Conservation (phyloP, 1,140 invertebrate genomes). For the Chrysomallon squamiferum region DNA sequence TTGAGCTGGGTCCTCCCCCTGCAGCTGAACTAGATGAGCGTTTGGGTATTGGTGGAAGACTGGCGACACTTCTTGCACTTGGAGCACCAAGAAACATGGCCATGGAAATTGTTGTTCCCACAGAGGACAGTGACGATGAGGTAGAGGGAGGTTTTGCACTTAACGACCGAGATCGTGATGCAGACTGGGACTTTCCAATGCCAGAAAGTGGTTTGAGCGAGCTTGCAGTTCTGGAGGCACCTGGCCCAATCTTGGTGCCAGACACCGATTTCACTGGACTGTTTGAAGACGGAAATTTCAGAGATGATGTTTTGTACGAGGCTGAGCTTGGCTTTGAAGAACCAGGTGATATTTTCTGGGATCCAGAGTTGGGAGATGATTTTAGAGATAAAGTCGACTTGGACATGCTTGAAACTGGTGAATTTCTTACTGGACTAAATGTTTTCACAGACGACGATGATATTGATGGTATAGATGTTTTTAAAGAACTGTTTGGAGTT, state of each 20-base stretch:
- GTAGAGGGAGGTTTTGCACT: constrained; percentile 21
- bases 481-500: constrained; percentile 16
- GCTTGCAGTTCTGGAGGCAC: too few species aligned
- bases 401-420: constrained; percentile 7
- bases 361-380: constrained; percentile 11
- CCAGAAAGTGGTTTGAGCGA: neutral
- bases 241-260: neutral
- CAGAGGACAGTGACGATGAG: constrained; percentile 21
- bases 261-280: neutral
- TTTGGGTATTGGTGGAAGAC: constrained; percentile 51
- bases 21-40: constrained; percentile 21
- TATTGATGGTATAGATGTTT: neutral
- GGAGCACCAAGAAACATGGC: constrained; percentile 47
- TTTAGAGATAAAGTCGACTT: neutral
- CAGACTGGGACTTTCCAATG: neutral
- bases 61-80: constrained; percentile 47
- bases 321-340: neutral
- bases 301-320: neutral
- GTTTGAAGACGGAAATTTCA: neutral
- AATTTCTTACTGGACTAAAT: constrained; percentile 2
- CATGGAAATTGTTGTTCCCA: constrained; percentile 22
- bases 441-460: constrained; percentile 9
- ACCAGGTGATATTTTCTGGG: neutral
- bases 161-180: constrained; percentile 13
- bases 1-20: neutral